Percentiles rank a stretch among this genome's conserved stretches.
Conservation (phyloP, 2,888 invertebrate genomes). For the Phanerotoma sp. region DNA sequence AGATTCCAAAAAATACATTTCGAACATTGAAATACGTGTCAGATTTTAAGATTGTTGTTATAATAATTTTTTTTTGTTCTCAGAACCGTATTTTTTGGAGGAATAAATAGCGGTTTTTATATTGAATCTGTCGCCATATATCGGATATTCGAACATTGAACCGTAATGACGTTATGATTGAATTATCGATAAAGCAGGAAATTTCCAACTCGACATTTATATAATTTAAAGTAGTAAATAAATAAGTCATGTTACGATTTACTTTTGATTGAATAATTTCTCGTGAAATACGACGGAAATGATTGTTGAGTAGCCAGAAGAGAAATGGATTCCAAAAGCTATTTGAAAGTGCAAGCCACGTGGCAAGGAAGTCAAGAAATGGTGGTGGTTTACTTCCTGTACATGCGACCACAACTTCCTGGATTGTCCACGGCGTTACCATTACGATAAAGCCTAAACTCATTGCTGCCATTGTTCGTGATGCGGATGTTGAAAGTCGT, state of each 20-base stretch:
- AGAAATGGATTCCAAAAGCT: conserved; percentile 90
- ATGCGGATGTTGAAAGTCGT: conserved; percentile 76
- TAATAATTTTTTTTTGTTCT: too few species aligned
- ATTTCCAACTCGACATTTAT: too few species aligned
- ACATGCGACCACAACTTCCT: conserved; percentile 88
- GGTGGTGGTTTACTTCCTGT: conserved; percentile 84
- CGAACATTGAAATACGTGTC: too few species aligned
- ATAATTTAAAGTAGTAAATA: too few species aligned
- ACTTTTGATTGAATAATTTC: conserved; percentile 77
- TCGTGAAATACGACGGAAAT: conserved; percentile 78
- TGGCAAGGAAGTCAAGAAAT: conserved; percentile 79
- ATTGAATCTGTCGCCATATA: too few species aligned
- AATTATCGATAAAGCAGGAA: too few species aligned
- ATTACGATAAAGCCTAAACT: conserved; percentile 88
- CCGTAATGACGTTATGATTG: too few species aligned
- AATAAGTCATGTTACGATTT: conserved; percentile 40
- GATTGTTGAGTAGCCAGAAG: conserved; percentile 84
- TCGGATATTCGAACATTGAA: too few species aligned
- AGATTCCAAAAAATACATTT: too few species aligned
- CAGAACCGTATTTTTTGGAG: too few species aligned
- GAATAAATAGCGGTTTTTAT: too few species aligned
- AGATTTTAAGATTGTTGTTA: too few species aligned
- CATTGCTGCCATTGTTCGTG: conserved; percentile 89
- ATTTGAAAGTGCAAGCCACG: conserved; percentile 84
- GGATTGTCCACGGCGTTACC: conserved; percentile 89